A percentile compares a stretch with the other conserved stretches of the same genome.
These are phyloP conservation scores for Nannoperca australis DNA, from an alignment of 2,797 vertebrate genomes.

Conservation along the genomic window DNA sequence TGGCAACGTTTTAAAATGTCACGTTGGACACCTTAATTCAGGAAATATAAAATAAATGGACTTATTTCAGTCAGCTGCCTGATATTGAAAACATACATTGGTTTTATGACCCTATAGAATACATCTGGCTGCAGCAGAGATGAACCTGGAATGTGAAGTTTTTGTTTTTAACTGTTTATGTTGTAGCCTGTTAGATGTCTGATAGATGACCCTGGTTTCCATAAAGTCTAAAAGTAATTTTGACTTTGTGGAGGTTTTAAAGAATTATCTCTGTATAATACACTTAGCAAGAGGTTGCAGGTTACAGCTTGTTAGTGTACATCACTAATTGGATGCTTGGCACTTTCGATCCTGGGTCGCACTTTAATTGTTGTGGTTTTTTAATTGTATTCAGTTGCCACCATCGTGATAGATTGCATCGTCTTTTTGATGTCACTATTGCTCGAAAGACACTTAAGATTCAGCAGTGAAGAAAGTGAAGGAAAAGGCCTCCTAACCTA, in stretches of 20 bases:
- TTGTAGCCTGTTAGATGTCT: constrained; percentile 2
- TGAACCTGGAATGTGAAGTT: not conserved
- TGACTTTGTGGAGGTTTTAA: constrained; percentile 1
- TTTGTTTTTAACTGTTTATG: not conserved
- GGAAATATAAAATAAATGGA: constrained; percentile 32
- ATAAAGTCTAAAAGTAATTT: not conserved
- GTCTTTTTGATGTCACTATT: constrained; percentile 21
- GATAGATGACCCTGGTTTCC: constrained; percentile 1
- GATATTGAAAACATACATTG: constrained; percentile 10
- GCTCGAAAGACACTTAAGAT: constrained; percentile 6
- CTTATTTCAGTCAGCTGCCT: constrained; percentile 23
- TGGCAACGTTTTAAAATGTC: constrained; percentile 38
- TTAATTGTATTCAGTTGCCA: constrained; percentile 29
- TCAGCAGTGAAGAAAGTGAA: not conserved
- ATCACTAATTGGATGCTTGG: constrained; percentile 24
- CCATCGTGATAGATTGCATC: constrained; percentile 15
- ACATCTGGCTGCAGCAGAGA: not conserved
- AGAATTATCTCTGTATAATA: constrained; percentile 11
- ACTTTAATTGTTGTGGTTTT: constrained; percentile 31
- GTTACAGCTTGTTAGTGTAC: constrained; percentile 10
- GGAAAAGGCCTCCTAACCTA: not conserved
- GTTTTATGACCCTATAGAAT: not conserved
- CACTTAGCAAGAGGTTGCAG: not conserved
- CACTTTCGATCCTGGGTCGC: constrained; percentile 29
- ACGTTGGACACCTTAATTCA: constrained; percentile 19